Conservation (phyloP, 2,888 invertebrate species). For the Parochlus steinenii region DNA sequence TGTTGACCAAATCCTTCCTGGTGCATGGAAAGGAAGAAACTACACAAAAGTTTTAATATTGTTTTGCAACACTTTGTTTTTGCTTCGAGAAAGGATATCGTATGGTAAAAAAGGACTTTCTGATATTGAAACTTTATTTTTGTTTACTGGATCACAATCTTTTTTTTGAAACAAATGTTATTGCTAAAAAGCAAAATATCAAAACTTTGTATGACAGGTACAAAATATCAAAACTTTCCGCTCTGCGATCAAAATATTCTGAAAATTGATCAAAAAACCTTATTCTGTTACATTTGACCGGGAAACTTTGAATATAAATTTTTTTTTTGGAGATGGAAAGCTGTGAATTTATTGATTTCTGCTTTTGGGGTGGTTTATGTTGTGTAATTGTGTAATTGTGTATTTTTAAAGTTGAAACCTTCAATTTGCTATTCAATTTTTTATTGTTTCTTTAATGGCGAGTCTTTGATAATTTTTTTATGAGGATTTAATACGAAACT, state of each 20-base stretch:
- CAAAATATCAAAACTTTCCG: background rate
- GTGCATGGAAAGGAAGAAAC: background rate
- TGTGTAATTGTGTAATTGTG: background rate
- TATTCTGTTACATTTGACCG: constrained; percentile 5
- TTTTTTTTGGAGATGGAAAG: background rate
- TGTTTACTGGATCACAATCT: too few relatives aligned
- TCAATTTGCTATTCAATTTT: too few relatives aligned
- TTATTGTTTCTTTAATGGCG: background rate
- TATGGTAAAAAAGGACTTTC: background rate
- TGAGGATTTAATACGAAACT: background rate
- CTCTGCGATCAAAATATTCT: background rate
- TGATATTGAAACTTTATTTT: background rate
- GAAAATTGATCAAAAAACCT: background rate
- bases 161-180: background rate
- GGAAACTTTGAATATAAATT: constrained; percentile 2
- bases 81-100: constrained; percentile 2
- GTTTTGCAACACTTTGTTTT: constrained; percentile 11
- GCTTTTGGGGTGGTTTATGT: background rate
- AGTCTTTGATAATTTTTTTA: background rate
- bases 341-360: background rate
- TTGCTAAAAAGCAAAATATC: background rate
- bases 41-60: constrained; percentile 1
- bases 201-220: background rate
- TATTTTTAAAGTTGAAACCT: background rate
- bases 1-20: constrained; percentile 12